Evolutionary conservation across 2,113 vertebrate species (phyloP), one percentile per base, ranked within the genome.

Genomic region (Chamaea fasciata): DNA sequence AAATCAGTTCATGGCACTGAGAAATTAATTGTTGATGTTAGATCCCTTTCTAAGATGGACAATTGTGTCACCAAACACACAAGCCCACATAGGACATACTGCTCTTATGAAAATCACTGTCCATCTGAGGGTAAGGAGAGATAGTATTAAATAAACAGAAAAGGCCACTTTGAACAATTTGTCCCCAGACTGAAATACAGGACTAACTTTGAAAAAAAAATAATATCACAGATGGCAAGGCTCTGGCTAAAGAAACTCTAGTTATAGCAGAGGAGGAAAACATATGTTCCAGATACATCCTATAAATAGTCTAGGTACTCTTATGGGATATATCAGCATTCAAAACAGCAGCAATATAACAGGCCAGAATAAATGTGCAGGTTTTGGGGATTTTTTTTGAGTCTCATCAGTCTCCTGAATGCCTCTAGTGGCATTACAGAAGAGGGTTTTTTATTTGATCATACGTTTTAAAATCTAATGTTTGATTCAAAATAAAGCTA

Each of bases 401-500:
- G 59, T 65, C 27, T 33, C 6, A 2, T 77, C 20, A 71, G 21
- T 71, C 91, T 75, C 33, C 57, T 92, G 57, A 53, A 49, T 77
- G 35, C 64, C 90, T 92, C 50, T 87, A 88, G 50, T 53, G 33
- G 31, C 57, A 87, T 93, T 87, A 85, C 22, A 80, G 33, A 8
- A 9, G 11, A 9, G 1, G 3, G 44, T 49, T 47, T 47, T 75
- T 62, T 2, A 26, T 91, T 90, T 84, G 77, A 68, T 87, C 26
- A 7, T 95, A 78, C 26, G 22, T 94, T 82, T 92, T 96, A 82
- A 96, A 97, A 96, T 82, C 57, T 82, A 95, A 37, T 53, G 47
- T 97, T 95, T 96, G 70, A 96, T 95, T 95, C 89, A 97, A 97
- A 98, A 97, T 97, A 96, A 97, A 95, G 86, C 82, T 97, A 98